phyloP scores from a whole-genome alignment of 2,113 vertebrate genomes.

The Rhinolophus ferrumequinum region DNA sequence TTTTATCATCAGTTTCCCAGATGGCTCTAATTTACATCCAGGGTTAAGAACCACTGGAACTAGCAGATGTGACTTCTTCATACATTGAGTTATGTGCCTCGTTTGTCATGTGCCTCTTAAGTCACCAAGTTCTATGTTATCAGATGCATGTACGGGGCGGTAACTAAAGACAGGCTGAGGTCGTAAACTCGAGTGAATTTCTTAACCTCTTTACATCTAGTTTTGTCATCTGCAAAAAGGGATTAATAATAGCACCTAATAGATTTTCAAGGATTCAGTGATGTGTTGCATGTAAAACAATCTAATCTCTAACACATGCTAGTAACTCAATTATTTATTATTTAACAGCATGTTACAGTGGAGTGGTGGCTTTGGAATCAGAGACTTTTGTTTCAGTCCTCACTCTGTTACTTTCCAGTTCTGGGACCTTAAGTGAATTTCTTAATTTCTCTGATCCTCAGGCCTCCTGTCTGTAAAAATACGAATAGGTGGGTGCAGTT shows the following conservation, averaged over 20 bases:
- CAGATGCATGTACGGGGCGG: not conserved
- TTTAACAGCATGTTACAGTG: not conserved
- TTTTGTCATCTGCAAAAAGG: not conserved
- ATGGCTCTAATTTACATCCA: not conserved
- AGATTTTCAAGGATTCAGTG: not conserved
- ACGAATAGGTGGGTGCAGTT: not conserved
- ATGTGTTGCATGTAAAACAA: not conserved
- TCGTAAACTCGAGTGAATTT: not conserved
- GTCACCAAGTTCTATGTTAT: not conserved
- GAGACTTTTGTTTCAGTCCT: not conserved
- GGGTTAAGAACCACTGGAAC: not conserved
- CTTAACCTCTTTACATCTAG: not conserved
- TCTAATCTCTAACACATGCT: not conserved
- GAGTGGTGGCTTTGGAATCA: not conserved
- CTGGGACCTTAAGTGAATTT: not conserved
- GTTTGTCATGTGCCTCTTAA: not conserved
- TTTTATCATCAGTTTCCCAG: not conserved
- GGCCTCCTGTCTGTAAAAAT: not conserved
- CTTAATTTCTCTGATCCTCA: not conserved
- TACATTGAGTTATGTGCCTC: not conserved
- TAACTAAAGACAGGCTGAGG: not conserved
- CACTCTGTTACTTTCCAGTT: not conserved
- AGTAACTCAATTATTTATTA: not conserved
- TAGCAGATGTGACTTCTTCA: not conserved
- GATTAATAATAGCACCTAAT: not conserved